A percentile compares a stretch with the other conserved stretches of the same genome.
These are phyloP conservation scores for Goniozus legneri DNA, from an alignment of 1,140 invertebrate species.

Conservation along the genomic window DNA sequence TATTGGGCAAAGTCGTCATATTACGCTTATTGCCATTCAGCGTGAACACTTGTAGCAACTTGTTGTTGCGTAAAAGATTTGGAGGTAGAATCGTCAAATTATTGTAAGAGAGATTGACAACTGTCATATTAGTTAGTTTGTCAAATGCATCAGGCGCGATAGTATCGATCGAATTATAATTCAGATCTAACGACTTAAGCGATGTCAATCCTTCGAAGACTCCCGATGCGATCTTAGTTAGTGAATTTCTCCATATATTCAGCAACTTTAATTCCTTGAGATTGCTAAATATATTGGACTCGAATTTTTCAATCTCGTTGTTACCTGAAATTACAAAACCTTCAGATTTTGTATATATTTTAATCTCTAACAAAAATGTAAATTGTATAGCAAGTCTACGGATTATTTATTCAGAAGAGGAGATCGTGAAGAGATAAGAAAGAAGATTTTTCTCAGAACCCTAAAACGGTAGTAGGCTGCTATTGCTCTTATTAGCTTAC, in stretches of 20 bases:
- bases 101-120: constrained; percentile 61
- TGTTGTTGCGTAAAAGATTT: constrained; percentile 57
- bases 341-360: too few relatives aligned
- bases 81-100: constrained; percentile 60
- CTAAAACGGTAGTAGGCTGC: too few relatives aligned
- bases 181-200: constrained; percentile 60
- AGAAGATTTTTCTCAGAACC: too few relatives aligned
- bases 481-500: too few relatives aligned
- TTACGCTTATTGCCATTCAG: constrained; percentile 40
- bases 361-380: too few relatives aligned
- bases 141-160: constrained; percentile 59
- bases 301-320: constrained; percentile 59
- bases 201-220: constrained; percentile 59
- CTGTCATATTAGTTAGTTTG: constrained; percentile 57
- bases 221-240: constrained; percentile 57
- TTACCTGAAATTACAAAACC: too few relatives aligned
- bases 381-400: too few relatives aligned
- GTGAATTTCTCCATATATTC: constrained; percentile 63
- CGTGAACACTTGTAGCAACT: constrained; percentile 53
- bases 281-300: constrained; percentile 59
- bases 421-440: too few relatives aligned
- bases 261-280: constrained; percentile 57
- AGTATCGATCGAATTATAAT: constrained; percentile 59
- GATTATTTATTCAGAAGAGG: too few relatives aligned
- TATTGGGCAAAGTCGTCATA: background rate